Percentiles rank a stretch among this genome's conserved stretches.
phyloP scores from a whole-genome alignment of 2,888 invertebrate species.

The Trissolcus japonicus region DNA sequence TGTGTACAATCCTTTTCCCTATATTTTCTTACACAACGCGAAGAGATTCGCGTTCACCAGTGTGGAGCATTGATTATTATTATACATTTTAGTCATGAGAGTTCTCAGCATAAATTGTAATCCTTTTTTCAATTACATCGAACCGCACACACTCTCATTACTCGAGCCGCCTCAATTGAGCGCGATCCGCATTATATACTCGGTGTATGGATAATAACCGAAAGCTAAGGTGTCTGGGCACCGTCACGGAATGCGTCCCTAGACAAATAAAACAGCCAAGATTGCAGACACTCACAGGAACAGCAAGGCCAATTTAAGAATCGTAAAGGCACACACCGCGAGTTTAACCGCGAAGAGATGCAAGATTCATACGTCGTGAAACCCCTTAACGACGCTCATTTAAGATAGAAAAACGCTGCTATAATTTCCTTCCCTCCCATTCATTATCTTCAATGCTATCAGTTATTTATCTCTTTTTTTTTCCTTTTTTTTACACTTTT shows the following conservation, averaged over 20 bases:
- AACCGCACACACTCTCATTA: constrained; percentile 50
- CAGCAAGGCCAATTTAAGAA: constrained; percentile 65
- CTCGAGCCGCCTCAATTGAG: constrained; percentile 48
- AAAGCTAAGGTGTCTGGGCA: constrained; percentile 55
- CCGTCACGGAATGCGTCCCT: constrained; percentile 61
- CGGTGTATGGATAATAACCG: constrained; percentile 35
- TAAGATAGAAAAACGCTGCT: constrained; percentile 43
- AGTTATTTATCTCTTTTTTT: constrained; percentile 3
- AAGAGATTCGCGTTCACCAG: not conserved
- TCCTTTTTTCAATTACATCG: constrained; percentile 53
- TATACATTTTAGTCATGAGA: constrained; percentile 40
- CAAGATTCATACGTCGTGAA: constrained; percentile 45
- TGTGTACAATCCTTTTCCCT: not conserved
- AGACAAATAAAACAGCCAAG: constrained; percentile 63
- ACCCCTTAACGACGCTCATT: constrained; percentile 51
- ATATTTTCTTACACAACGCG: not conserved
- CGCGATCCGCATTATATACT: constrained; percentile 36
- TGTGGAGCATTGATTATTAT: constrained; percentile 21
- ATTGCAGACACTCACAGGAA: constrained; percentile 60
- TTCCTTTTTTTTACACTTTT: not conserved
- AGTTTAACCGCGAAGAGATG: constrained; percentile 50
- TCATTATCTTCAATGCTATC: constrained; percentile 38
- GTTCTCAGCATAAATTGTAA: constrained; percentile 48
- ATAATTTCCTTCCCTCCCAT: constrained; percentile 34
- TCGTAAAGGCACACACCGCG: constrained; percentile 63